phyloP scores from a whole-genome alignment of 2,888 invertebrate genomes.

The Ormia ochracea region DNA sequence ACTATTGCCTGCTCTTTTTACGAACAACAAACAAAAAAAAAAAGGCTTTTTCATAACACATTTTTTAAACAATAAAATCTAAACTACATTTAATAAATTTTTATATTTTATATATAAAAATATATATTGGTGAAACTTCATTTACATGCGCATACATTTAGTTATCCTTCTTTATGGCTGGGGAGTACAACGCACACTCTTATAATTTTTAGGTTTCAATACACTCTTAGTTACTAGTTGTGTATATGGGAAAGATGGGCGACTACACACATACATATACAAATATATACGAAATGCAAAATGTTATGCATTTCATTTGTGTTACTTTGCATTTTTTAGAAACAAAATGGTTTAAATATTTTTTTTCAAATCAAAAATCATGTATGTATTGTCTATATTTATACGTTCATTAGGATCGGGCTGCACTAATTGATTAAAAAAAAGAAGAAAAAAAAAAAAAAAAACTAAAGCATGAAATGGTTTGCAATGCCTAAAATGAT shows the following conservation, averaged over 20 bases:
- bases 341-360: slow-evolving; percentile 14
- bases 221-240: not conserved
- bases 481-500: slow-evolving; percentile 72
- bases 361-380: slow-evolving; percentile 57
- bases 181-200: slow-evolving; percentile 67
- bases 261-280: slow-evolving; percentile 60
- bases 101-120: too few relatives aligned
- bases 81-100: too few relatives aligned
- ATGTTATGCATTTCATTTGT: slow-evolving; percentile 40
- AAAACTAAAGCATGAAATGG: slow-evolving; percentile 72
- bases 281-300: slow-evolving; percentile 61
- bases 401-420: slow-evolving; percentile 70
- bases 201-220: slow-evolving; percentile 7
- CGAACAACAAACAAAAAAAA: too few relatives aligned
- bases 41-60: too few relatives aligned
- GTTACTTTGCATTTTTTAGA: not conserved
- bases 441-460: slow-evolving; percentile 63
- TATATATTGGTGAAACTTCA: too few relatives aligned
- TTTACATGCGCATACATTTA: not conserved
- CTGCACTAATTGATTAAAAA: slow-evolving; percentile 71
- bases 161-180: slow-evolving; percentile 51
- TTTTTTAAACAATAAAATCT: too few relatives aligned
- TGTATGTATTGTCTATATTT: slow-evolving; percentile 64
- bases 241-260: not conserved
- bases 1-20: too few relatives aligned